Evolutionary conservation across 1,140 invertebrate species (phyloP).

Genomic region (Elymnias hypermnestra): DNA sequence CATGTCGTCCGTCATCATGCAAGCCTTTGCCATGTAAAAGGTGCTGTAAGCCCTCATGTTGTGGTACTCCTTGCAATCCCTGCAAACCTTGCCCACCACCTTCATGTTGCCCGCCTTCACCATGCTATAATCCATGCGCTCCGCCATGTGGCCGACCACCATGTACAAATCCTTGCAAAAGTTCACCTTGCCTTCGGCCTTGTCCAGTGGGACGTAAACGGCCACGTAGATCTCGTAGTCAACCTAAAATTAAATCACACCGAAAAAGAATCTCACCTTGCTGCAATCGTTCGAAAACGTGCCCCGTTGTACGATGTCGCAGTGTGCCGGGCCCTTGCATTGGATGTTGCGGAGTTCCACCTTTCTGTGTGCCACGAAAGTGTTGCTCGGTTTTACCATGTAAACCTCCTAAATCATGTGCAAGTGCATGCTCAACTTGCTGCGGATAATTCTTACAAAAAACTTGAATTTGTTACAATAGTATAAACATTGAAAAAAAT

Average conservation of each 20-base stretch:
- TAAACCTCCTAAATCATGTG: slow-evolving; percentile 23
- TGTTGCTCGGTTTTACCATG: slow-evolving; percentile 37
- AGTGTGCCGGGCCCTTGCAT: slow-evolving; percentile 38
- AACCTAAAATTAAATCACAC: slow-evolving; percentile 46
- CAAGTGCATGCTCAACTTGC: slow-evolving; percentile 28
- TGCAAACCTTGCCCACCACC: slow-evolving; percentile 20
- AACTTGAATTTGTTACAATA: no score
- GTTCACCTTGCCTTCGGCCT: slow-evolving; percentile 43
- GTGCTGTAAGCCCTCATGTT: slow-evolving; percentile 30
- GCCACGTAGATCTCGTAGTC: slow-evolving; percentile 34
- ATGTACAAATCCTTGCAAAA: slow-evolving; percentile 34
- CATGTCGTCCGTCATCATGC: slow-evolving; percentile 15
- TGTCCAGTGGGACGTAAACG: slow-evolving; percentile 45
- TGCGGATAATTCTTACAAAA: slow-evolving; percentile 12
- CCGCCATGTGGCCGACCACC: slow-evolving; percentile 18
- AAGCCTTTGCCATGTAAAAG: slow-evolving; percentile 30
- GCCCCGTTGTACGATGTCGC: slow-evolving; percentile 44
- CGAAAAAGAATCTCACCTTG: slow-evolving; percentile 50
- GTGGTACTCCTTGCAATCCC: slow-evolving; percentile 23
- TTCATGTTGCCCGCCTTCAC: slow-evolving; percentile 11
- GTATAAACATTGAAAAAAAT: no score
- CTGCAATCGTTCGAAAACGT: slow-evolving; percentile 38
- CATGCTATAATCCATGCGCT: no score
- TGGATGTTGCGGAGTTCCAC: slow-evolving; percentile 22
- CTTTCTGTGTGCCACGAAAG: slow-evolving; percentile 33